A percentile compares a stretch with the other conserved stretches of the same genome.
Conservation (phyloP, 2,113 vertebrate species). For the Porphyrio hochstetteri region DNA sequence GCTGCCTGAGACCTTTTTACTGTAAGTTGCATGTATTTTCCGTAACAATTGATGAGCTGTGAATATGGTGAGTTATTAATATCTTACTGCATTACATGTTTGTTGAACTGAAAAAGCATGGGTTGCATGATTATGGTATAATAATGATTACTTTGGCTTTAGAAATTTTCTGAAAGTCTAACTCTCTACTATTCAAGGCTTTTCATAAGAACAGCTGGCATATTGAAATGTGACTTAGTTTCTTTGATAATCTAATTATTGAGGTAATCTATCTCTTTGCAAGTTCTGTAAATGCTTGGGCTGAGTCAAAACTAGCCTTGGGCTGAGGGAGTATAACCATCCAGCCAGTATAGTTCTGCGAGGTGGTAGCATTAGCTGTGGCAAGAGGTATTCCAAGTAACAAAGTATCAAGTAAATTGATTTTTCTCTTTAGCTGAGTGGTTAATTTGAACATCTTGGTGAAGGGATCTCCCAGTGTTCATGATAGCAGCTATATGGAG, state of each 20-base stretch:
- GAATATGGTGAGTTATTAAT: background rate
- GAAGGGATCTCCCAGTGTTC: background rate
- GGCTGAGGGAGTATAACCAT: background rate
- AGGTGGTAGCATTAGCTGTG: background rate
- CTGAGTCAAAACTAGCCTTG: background rate
- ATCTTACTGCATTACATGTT: background rate
- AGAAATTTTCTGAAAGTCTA: background rate
- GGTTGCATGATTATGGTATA: background rate
- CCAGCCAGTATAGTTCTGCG: background rate
- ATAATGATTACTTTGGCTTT: background rate
- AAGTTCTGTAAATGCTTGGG: background rate
- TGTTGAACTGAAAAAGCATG: background rate
- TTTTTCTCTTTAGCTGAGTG: background rate
- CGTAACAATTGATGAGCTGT: background rate
- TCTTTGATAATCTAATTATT: background rate
- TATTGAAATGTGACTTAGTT: background rate
- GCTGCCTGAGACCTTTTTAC: background rate
- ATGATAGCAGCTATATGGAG: background rate
- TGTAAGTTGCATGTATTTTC: slow-evolving; percentile 8
- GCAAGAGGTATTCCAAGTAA: background rate
- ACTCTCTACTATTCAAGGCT: background rate
- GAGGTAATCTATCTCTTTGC: background rate
- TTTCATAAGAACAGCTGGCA: background rate
- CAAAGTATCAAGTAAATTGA: background rate
- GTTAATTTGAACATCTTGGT: background rate